phyloP scores from a whole-genome alignment of 1,140 invertebrate species.

The Drosophila tropicalis region DNA sequence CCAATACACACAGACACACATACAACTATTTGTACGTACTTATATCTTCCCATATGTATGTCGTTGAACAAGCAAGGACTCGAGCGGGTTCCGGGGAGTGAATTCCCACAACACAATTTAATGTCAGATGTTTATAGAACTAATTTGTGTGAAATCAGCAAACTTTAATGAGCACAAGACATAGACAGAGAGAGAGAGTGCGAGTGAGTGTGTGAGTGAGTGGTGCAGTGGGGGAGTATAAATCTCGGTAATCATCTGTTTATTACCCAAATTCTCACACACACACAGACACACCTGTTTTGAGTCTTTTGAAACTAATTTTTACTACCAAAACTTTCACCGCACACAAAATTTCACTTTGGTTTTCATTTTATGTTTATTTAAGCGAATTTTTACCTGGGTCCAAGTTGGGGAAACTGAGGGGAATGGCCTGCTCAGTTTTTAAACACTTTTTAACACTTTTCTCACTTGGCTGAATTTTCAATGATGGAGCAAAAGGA shows the following conservation, averaged over 20 bases:
- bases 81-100: neutral
- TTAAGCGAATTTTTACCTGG: conserved; percentile 12
- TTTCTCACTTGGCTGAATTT: neutral
- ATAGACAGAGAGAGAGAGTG: neutral
- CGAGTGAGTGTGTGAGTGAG: neutral
- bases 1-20: neutral
- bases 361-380: conserved; percentile 28
- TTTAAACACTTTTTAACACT: conserved; percentile 15
- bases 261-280: neutral
- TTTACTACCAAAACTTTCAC: conserved; percentile 28
- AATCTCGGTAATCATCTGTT: conserved; percentile 24
- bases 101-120: conserved; percentile 13
- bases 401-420: too few species aligned
- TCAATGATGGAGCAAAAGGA: neutral
- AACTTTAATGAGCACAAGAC: conserved; percentile 19
- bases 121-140: conserved; percentile 20
- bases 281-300: conserved; percentile 17
- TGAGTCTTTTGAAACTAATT: conserved; percentile 26
- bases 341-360: conserved; percentile 32
- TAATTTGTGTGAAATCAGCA: conserved; percentile 25
- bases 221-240: neutral
- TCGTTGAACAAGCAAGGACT: neutral
- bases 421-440: neutral
- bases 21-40: too few species aligned
- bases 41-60: neutral